Base-by-base conservation (phyloP, 2,888 invertebrate genomes). In the Himalopsyche anomala region DNA sequence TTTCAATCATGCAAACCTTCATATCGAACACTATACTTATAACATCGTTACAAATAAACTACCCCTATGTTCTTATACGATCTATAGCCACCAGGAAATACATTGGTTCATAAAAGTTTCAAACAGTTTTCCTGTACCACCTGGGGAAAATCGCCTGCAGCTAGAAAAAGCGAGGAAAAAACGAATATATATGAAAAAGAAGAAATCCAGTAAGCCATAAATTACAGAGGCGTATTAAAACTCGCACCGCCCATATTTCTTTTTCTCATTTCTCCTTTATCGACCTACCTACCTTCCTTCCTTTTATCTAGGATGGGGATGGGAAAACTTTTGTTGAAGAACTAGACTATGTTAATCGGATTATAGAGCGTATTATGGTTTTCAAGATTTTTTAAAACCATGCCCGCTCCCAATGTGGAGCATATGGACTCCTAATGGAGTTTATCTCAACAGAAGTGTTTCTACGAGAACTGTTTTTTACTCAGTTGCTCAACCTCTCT, bases 181-280 rank as follows among this genome's bases (percentile, higher is more conserved):
- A 51, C 51, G 51, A 51, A 51, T 36, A 74, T 74, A 36, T 36
- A 36, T 36, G 36, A 74, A 74, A 19, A 36, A 74, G 74, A 74
- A 74, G 74, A 74, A 74, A 74, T 74, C 74, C 74, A 74, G 83
- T 80, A 80, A 79, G 83, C 85, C 85, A 83, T 85, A 85, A 85
- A 85, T 85, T 85, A 83, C 85, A 42, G 36, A 55, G 82, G 79
- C 83, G 85, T 85, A 85, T 85, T 85, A 85, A 85, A 83, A 84
- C 84, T 79, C 80, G 84, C 54, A 80, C 79, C 83, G 82, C 40
- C 82, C 85, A 38, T 54, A 82, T 38, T 82, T 82, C 56, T 82
- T 38, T 82, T 82, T 51, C 82, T 51, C 56, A 55, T 81, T 81
- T 81, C 81, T 81, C 54, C 81, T 54, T 54, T 54, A 82, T 82